Evolutionary conservation across 2,113 vertebrate species (phyloP).

Genomic region (Pipa parva): DNA sequence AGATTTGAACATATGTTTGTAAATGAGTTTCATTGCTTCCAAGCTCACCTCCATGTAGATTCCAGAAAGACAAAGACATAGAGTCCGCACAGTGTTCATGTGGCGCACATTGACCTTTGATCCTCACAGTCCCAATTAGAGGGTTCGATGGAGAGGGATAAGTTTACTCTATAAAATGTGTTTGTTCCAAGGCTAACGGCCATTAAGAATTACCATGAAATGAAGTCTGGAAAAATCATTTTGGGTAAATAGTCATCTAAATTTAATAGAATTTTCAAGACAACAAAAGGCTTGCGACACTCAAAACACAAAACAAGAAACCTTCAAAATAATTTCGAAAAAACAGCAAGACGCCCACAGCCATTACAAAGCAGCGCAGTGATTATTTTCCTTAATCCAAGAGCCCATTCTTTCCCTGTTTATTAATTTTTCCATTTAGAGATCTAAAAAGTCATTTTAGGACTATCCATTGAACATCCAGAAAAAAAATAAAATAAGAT

Average conservation of each 20-base stretch:
- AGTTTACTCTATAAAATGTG: constrained; percentile 71
- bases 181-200: constrained; percentile 68
- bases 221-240: constrained; percentile 81
- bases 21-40: too few species aligned
- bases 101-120: too few species aligned
- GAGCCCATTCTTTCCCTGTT: constrained; percentile 22
- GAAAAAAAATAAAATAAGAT: constrained; percentile 22
- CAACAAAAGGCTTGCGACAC: constrained; percentile 70
- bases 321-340: constrained; percentile 73
- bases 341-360: constrained; percentile 59
- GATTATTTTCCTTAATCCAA: constrained; percentile 23
- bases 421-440: constrained; percentile 28
- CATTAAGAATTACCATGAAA: constrained; percentile 81
- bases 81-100: too few species aligned
- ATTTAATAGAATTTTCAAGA: constrained; percentile 82
- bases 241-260: constrained; percentile 78
- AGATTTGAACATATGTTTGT: too few species aligned
- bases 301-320: constrained; percentile 65
- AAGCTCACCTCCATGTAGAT: too few species aligned
- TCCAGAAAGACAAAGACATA: too few species aligned
- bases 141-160: constrained; percentile 45
- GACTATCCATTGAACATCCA: constrained; percentile 52
- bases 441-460: constrained; percentile 45
- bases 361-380: too few species aligned
- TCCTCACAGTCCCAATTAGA: too few species aligned